Conservation (phyloP, 2,888 invertebrate genomes). For the Gisinianus flammeolus region DNA sequence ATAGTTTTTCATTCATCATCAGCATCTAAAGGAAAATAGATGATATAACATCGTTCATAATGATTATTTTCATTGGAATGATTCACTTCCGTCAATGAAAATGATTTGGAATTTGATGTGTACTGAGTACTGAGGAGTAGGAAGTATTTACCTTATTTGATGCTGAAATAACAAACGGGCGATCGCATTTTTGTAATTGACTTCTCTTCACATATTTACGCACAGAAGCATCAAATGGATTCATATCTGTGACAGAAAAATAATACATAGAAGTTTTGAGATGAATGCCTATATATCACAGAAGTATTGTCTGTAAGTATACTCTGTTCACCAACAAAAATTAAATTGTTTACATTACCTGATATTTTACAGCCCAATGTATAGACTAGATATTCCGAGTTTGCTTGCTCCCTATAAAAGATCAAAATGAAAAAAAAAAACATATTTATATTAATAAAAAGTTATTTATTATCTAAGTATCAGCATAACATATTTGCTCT, state of each 20-base stretch:
- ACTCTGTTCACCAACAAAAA: background rate
- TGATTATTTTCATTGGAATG: too few species aligned
- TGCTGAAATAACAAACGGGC: background rate
- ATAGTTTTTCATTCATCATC: background rate
- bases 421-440: background rate
- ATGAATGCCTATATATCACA: background rate
- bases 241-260: too few species aligned
- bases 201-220: background rate
- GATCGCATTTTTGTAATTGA: background rate
- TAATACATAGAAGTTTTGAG: background rate
- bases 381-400: slow-evolving; percentile 1
- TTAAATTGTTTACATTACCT: background rate
- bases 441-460: background rate
- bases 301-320: background rate
- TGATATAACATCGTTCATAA: too few species aligned
- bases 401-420: background rate
- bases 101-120: too few species aligned
- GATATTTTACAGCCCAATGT: background rate
- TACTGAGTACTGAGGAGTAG: too few species aligned
- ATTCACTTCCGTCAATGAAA: too few species aligned
- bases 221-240: slow-evolving; percentile 35
- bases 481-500: too few species aligned
- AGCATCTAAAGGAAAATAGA: background rate
- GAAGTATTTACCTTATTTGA: slow-evolving; percentile 9
- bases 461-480: background rate